Conservation (phyloP, 2,888 invertebrate genomes). For the Cordilura impudica region DNA sequence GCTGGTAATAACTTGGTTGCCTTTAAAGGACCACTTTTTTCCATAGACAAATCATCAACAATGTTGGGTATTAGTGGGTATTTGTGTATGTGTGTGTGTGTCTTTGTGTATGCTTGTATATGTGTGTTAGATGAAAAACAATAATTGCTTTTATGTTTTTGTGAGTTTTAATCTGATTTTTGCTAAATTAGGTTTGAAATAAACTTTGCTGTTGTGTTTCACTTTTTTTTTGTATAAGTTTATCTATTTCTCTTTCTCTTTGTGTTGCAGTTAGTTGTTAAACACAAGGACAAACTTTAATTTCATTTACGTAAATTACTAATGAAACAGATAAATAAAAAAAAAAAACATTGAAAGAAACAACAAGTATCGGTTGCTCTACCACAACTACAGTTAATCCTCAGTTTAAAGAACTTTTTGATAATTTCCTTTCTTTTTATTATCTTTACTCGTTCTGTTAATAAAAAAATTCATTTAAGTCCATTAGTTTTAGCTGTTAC, state of each 20-base stretch:
- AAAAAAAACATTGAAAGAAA: conserved; percentile 8
- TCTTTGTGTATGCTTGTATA: conserved; percentile 5
- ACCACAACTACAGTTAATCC: not conserved
- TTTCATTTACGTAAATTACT: conserved; percentile 48
- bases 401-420: not conserved
- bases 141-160: conserved; percentile 57
- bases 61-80: not conserved
- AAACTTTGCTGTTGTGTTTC: conserved; percentile 45
- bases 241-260: conserved; percentile 24
- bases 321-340: not conserved
- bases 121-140: conserved; percentile 10
- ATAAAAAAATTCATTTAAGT: conserved; percentile 7
- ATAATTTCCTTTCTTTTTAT: not conserved
- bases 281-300: conserved; percentile 55
- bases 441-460: not conserved
- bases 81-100: not conserved
- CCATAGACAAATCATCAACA: not conserved
- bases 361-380: conserved; percentile 17
- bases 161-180: conserved; percentile 60
- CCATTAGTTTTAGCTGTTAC: not conserved
- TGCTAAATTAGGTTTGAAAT: conserved; percentile 62
- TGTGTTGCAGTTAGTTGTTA: conserved; percentile 22
- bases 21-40: conserved; percentile 1
- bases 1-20: conserved; percentile 38
- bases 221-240: conserved; percentile 22